Evolutionary conservation across 2,888 invertebrate genomes (phyloP).

Genomic region (Pterostichus madidus): DNA sequence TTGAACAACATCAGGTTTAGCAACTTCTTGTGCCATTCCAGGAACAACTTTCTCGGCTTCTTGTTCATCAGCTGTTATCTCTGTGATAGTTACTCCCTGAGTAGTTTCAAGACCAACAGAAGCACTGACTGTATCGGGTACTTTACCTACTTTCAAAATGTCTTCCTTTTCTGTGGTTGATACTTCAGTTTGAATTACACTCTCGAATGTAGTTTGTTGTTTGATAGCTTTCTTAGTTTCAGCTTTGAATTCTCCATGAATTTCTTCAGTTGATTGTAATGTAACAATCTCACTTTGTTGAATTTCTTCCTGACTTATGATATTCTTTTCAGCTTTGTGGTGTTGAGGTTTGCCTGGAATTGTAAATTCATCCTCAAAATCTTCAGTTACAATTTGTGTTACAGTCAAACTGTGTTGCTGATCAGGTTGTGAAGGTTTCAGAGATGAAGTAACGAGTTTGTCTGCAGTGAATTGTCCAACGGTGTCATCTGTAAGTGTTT

Average conservation of each 20-base stretch:
- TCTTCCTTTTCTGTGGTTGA: slow-evolving; percentile 72
- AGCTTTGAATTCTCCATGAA: slow-evolving; percentile 65
- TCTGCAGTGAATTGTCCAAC: slow-evolving; percentile 70
- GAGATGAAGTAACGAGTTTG: slow-evolving; percentile 70
- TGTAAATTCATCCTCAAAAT: slow-evolving; percentile 73
- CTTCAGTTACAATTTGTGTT: slow-evolving; percentile 76
- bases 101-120: slow-evolving; percentile 69
- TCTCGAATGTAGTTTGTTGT: slow-evolving; percentile 76
- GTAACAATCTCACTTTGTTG: slow-evolving; percentile 70
- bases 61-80: slow-evolving; percentile 73
- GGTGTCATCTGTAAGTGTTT: slow-evolving; percentile 73
- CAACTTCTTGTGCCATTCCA: slow-evolving; percentile 76
- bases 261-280: slow-evolving; percentile 69
- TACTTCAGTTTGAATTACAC: slow-evolving; percentile 74
- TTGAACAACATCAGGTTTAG: slow-evolving; percentile 76
- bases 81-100: slow-evolving; percentile 74
- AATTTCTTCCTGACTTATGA: slow-evolving; percentile 70
- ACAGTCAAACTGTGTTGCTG: slow-evolving; percentile 78
- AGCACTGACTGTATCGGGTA: slow-evolving; percentile 60
- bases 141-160: slow-evolving; percentile 69
- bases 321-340: slow-evolving; percentile 71
- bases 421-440: slow-evolving; percentile 73
- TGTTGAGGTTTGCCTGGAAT: slow-evolving; percentile 70
- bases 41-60: slow-evolving; percentile 69
- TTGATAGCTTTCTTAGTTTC: slow-evolving; percentile 73